These are phyloP conservation scores for Nebria brevicollis DNA, from an alignment of 2,888 invertebrate genomes.

Conservation along the genomic window DNA sequence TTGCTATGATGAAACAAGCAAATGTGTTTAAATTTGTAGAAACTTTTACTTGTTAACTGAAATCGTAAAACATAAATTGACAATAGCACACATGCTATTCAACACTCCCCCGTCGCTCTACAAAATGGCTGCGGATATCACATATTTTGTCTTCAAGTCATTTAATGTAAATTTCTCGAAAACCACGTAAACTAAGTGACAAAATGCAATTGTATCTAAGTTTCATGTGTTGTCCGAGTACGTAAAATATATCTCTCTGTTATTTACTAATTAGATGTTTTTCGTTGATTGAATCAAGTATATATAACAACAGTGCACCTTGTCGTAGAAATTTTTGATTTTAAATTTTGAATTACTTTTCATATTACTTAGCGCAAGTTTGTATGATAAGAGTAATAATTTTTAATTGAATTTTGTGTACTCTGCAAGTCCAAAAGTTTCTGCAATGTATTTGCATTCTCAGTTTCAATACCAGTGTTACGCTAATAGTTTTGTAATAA, in stretches of 20 bases:
- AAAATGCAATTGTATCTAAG: conserved; percentile 36
- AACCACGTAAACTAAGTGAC: conserved; percentile 45
- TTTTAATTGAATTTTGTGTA: background rate
- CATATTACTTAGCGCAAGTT: background rate
- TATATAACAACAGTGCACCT: conserved; percentile 66
- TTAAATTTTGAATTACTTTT: conserved; percentile 16
- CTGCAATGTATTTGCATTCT: background rate
- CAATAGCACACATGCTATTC: conserved; percentile 64
- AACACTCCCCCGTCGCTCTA: conserved; percentile 64
- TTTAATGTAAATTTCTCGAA: conserved; percentile 57
- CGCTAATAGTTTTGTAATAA: background rate
- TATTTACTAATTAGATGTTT: conserved; percentile 56
- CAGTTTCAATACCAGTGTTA: background rate
- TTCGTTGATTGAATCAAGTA: conserved; percentile 67
- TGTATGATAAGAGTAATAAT: background rate
- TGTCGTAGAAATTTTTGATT: conserved; percentile 63
- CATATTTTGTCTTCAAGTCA: conserved; percentile 68
- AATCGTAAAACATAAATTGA: conserved; percentile 54
- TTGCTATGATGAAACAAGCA: conserved; percentile 69
- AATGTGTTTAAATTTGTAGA: conserved; percentile 66
- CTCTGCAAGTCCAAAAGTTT: background rate
- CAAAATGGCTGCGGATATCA: conserved; percentile 64
- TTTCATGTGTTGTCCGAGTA: conserved; percentile 17
- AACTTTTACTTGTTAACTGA: conserved; percentile 17
- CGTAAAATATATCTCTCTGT: conserved; percentile 65